A percentile compares a stretch with the other conserved stretches of the same genome.
These are phyloP conservation scores for Crotalus tigris DNA, from an alignment of 2,113 vertebrate genomes.

Conservation along the genomic window DNA sequence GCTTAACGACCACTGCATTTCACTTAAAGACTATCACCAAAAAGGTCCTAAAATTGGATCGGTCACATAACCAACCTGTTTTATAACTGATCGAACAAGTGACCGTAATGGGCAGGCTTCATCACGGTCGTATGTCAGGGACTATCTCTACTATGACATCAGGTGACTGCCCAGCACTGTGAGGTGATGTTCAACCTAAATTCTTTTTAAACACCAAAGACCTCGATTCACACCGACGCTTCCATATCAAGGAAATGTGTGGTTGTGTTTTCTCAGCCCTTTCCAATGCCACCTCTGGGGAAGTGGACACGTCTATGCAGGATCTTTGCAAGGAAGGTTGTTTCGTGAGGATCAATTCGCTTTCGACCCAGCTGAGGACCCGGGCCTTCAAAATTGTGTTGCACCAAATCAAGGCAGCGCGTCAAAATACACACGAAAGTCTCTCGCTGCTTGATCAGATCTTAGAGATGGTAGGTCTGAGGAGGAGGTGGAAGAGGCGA, in stretches of 20 bases:
- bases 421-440: background rate
- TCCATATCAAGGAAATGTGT: background rate
- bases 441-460: background rate
- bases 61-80: background rate
- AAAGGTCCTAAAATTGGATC: background rate
- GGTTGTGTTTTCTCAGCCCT: background rate
- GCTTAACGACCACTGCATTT: background rate
- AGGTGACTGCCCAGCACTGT: background rate
- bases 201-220: background rate
- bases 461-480: background rate
- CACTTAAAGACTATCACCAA: background rate
- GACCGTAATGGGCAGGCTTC: background rate
- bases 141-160: background rate
- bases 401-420: background rate
- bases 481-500: background rate
- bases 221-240: too few species aligned
- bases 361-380: conserved; percentile 3
- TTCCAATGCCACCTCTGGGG: rapidly evolving
- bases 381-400: background rate
- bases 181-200: background rate
- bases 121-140: background rate
- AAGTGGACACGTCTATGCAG: rapidly evolving
- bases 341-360: background rate
- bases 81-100: background rate
- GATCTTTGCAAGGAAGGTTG: background rate